Evolutionary conservation across 2,888 invertebrate species (phyloP), one percentile per base, ranked within the genome.

Genomic region (Sinhomidia bicolor): DNA sequence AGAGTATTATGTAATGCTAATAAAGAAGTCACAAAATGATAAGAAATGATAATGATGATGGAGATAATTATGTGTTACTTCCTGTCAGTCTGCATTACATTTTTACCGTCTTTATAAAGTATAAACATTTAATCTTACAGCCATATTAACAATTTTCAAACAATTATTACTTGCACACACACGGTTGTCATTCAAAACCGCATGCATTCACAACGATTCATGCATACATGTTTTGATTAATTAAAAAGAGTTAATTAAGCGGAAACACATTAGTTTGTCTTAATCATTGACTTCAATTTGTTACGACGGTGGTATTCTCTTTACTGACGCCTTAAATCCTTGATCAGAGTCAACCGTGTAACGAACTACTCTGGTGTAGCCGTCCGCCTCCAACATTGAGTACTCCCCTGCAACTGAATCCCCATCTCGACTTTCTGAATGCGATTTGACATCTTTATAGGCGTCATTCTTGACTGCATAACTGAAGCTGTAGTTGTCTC

Each of bases 241-340:
- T n/a, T n/a, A n/a, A n/a, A n/a, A n/a, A n/a, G n/a, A n/a, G n/a
- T n/a, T n/a, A n/a, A n/a, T n/a, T n/a, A n/a, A n/a, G n/a, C 36
- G 20, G 6, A 60, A 60, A 20, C 23, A 29, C 14, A 29, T 29
- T 7, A 29, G 9, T 54, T 32, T n/a, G n/a, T n/a, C n/a, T n/a
- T 17, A 12, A 3, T 44, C 12, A 36, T 44, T 57, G 57, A 80
- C 23, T 80, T 80, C 23, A 47, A 36, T 17, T 10, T 60, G 26
- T 60, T 54, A 44, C 36, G 54, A 82, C 29, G 90, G 90, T 57
- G 90, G 89, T 80, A 90, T 89, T 47, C 90, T 60, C 47, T 74
- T 78, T 0, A 90, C 90, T 5, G 81, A 85, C n/a, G 90, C 90
- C 20, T 85, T 88, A 36, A 90, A 90, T 1, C 90, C 90, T 20